These are phyloP conservation scores for Diacarnus erythraeanus DNA, from an alignment of 37 sponge, comb jelly and placozoan genomes.

Conservation along the genomic window DNA sequence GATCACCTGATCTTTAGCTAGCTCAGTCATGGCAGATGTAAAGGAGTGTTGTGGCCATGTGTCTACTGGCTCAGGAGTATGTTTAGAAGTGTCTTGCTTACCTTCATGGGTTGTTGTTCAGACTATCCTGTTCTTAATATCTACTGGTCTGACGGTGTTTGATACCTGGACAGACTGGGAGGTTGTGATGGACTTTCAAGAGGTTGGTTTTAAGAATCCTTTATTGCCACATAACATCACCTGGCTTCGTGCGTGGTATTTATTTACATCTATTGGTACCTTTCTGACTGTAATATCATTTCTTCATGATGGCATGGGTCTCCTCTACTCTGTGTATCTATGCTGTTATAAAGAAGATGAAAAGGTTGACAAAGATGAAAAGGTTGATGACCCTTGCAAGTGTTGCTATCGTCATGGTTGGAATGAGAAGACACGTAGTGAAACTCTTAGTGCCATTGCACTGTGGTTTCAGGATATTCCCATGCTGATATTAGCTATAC, in stretches of 20 bases:
- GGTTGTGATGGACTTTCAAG: background rate
- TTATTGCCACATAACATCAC: background rate
- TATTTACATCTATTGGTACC: constrained; percentile 5
- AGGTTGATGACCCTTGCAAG: constrained; percentile 6
- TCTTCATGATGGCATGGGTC: background rate
- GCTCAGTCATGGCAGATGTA: background rate
- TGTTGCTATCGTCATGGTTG: constrained; percentile 20
- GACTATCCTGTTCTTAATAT: background rate
- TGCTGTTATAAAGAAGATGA: background rate
- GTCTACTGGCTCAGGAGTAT: background rate
- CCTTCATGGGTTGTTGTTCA: background rate
- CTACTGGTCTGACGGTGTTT: constrained; percentile 2
- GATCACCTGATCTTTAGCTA: too few species aligned
- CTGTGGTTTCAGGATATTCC: constrained; percentile 31
- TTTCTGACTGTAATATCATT: background rate
- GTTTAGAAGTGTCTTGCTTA: background rate
- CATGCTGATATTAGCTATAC: constrained; percentile 10
- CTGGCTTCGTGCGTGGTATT: constrained; percentile 6
- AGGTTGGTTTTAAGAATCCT: constrained; percentile 10
- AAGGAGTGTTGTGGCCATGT: background rate
- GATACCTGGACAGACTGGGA: constrained; percentile 16
- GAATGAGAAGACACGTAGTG: constrained; percentile 6
- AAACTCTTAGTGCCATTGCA: background rate
- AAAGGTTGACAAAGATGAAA: background rate
- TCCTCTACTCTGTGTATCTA: background rate